A percentile compares a stretch with the other conserved stretches of the same genome.
phyloP scores from a whole-genome alignment of 2,113 vertebrate species.

The Brachyhypopomus gauderio region DNA sequence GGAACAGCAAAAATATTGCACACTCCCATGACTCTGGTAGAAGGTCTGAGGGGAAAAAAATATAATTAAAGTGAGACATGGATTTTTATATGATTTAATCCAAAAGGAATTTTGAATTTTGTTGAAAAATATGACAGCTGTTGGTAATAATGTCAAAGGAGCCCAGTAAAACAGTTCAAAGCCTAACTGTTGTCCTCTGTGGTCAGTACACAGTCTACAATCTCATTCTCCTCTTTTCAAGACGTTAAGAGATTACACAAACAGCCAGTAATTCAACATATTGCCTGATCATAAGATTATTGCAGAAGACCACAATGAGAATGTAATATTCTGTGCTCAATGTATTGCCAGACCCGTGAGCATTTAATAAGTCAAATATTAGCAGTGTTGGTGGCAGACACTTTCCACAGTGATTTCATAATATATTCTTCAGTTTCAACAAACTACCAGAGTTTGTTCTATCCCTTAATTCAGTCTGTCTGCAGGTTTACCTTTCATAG shows the following conservation, averaged over 20 bases:
- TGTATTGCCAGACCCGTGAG: slow-evolving; percentile 4
- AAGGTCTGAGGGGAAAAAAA: not conserved
- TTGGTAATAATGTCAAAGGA: too few relatives aligned
- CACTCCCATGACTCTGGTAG: too few relatives aligned
- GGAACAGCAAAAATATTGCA: too few relatives aligned
- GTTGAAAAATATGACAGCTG: too few relatives aligned
- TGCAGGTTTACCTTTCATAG: slow-evolving; percentile 1
- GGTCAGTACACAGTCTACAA: not conserved
- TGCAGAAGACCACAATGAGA: not conserved
- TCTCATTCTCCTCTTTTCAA: not conserved
- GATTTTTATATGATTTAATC: too few relatives aligned
- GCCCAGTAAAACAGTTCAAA: too few relatives aligned
- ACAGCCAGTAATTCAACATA: slow-evolving; percentile 1
- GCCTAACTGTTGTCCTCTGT: not conserved
- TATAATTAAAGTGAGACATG: not conserved
- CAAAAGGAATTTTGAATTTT: too few relatives aligned
- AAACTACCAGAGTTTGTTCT: slow-evolving; percentile 19
- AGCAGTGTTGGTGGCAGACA: slow-evolving; percentile 7
- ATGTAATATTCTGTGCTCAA: slow-evolving; percentile 19
- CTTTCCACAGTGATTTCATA: slow-evolving; percentile 26
- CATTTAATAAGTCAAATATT: slow-evolving; percentile 37
- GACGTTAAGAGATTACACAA: not conserved
- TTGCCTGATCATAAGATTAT: slow-evolving; percentile 15
- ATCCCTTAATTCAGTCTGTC: slow-evolving; percentile 23
- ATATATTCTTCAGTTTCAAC: slow-evolving; percentile 20